Percentiles rank a stretch among this genome's conserved stretches.
These are phyloP conservation scores for Anguilla marmorata DNA, from an alignment of 2,797 vertebrate genomes.

Conservation along the genomic window DNA sequence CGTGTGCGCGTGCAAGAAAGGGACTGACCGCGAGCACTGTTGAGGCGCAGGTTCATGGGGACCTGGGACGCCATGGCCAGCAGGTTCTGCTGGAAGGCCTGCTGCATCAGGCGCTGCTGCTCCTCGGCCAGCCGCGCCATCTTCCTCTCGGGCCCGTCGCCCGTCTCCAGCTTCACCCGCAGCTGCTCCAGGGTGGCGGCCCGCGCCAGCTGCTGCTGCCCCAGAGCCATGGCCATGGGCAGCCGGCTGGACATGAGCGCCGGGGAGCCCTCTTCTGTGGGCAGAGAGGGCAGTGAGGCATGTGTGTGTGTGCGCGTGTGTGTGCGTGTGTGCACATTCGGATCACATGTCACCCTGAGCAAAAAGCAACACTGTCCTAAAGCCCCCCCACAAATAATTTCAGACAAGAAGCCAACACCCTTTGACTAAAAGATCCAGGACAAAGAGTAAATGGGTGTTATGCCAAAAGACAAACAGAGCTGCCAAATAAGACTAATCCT, in stretches of 20 bases:
- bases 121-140: constrained; percentile 80
- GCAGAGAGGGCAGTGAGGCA: not conserved
- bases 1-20: not conserved
- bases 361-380: not conserved
- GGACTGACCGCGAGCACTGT: constrained; percentile 63
- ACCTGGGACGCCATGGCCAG: constrained; percentile 83
- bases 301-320: not conserved
- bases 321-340: not conserved
- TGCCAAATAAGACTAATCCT: not conserved
- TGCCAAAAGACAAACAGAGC: not conserved
- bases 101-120: constrained; percentile 92
- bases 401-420: not conserved
- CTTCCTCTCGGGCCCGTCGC: constrained; percentile 83
- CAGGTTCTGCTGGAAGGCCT: constrained; percentile 92
- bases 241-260: constrained; percentile 75
- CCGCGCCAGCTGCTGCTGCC: constrained; percentile 73
- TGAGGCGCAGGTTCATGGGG: constrained; percentile 73
- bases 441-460: not conserved
- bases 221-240: constrained; percentile 74
- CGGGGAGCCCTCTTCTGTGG: constrained; percentile 75
- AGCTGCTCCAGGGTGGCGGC: constrained; percentile 86
- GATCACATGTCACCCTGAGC: not conserved
- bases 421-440: not conserved
- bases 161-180: constrained; percentile 83
- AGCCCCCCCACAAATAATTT: too few species aligned